Percentiles rank a stretch among this genome's conserved stretches.
These are phyloP conservation scores for Actenoides lindsayi DNA, from an alignment of 2,113 vertebrate genomes.

Conservation along the genomic window DNA sequence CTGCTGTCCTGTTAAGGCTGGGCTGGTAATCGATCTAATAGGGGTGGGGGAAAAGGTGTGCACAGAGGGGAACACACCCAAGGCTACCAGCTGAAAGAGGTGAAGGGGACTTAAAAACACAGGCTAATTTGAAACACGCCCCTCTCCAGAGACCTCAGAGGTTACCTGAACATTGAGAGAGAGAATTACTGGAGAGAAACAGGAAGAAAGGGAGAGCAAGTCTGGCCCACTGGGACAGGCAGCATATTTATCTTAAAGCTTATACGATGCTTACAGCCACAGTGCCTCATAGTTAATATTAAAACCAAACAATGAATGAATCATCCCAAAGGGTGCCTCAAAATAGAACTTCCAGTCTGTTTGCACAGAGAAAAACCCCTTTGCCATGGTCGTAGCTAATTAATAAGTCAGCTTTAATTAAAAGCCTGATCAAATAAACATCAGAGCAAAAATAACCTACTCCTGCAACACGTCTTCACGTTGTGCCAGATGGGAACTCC, in stretches of 20 bases:
- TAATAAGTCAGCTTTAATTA: constrained; percentile 34
- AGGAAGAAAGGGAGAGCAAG: neutral
- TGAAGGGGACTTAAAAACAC: neutral
- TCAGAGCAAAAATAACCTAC: neutral
- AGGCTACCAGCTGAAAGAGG: neutral
- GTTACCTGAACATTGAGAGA: neutral
- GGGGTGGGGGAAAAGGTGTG: neutral
- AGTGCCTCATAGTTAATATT: neutral
- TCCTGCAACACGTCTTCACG: fast-evolving
- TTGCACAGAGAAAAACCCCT: neutral
- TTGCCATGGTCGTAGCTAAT: neutral
- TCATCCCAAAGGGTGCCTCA: neutral
- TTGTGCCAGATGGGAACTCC: neutral
- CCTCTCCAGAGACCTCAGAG: neutral
- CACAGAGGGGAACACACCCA: neutral
- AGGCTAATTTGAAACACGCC: neutral
- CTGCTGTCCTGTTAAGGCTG: neutral
- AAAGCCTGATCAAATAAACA: neutral
- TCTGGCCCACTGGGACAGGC: neutral
- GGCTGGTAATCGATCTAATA: neutral
- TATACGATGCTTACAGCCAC: neutral
- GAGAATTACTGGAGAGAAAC: neutral
- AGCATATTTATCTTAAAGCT: neutral
- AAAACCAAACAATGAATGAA: neutral
- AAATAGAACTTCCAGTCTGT: neutral